Conservation (phyloP, 2,113 vertebrate genomes). For the Phalacrocorax pelagicus region DNA sequence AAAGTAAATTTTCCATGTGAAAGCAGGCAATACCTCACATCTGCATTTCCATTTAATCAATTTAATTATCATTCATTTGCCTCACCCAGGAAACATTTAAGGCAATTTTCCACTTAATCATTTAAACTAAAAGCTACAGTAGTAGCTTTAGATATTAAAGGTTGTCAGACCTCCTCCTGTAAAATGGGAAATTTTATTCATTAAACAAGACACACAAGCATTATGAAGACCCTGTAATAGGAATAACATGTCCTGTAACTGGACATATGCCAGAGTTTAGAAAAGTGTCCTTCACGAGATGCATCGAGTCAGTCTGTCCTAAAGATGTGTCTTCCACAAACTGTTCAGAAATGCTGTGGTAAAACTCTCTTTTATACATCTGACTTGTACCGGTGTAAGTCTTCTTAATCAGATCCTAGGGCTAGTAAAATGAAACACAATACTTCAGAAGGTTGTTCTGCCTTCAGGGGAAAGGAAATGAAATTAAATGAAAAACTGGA, state of each 20-base stretch:
- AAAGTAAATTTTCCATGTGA: not conserved
- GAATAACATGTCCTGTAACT: not conserved
- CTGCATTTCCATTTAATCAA: constrained; percentile 60
- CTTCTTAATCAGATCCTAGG: not conserved
- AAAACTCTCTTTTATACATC: not conserved
- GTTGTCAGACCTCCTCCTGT: not conserved
- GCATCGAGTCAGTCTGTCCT: not conserved
- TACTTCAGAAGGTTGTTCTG: not conserved
- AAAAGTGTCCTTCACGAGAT: not conserved
- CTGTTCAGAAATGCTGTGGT: not conserved
- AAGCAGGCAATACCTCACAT: not conserved
- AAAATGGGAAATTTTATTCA: constrained; percentile 33
- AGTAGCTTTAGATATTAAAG: constrained; percentile 34
- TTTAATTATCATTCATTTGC: constrained; percentile 66
- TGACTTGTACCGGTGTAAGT: not conserved
- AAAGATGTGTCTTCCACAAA: not conserved
- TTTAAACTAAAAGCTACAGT: constrained; percentile 47
- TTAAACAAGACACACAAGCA: not conserved
- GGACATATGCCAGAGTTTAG: not conserved
- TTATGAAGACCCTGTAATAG: not conserved
- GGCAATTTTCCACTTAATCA: constrained; percentile 65
- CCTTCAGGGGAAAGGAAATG: not conserved
- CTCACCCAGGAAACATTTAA: constrained; percentile 68
- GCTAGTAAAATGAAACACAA: not conserved
- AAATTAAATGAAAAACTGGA: constrained; percentile 5